Conservation (phyloP, 2,888 invertebrate genomes). For the Aleiodes alternator region DNA sequence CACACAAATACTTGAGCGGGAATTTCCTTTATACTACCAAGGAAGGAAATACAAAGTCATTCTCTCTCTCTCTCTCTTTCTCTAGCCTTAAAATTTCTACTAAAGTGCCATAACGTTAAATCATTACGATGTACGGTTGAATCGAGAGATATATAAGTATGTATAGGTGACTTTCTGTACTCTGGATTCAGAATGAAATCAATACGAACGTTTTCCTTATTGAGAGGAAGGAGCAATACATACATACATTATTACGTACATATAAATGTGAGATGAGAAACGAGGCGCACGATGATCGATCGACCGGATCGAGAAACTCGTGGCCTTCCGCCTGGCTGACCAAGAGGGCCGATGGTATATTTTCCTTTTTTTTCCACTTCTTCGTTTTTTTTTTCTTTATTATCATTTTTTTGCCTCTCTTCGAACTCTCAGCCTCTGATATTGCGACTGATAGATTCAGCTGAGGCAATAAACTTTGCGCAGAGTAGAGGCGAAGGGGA, state of each 20-base stretch:
- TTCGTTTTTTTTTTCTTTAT: conserved; percentile 4
- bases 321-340: conserved; percentile 36
- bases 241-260: neutral
- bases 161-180: conserved; percentile 11
- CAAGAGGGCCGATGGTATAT: conserved; percentile 23
- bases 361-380: neutral
- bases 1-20: conserved; percentile 12
- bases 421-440: conserved; percentile 27
- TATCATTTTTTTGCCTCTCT: conserved; percentile 22
- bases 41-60: conserved; percentile 29
- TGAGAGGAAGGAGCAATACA: conserved; percentile 37
- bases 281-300: conserved; percentile 40
- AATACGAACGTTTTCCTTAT: conserved; percentile 41
- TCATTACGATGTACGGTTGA: conserved; percentile 32
- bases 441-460: conserved; percentile 45
- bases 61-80: neutral
- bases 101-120: conserved; percentile 23
- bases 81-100: conserved; percentile 11
- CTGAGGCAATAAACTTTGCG: conserved; percentile 26
- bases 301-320: conserved; percentile 41
- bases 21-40: conserved; percentile 10
- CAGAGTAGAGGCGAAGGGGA: conserved; percentile 12
- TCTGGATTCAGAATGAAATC: conserved; percentile 36
- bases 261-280: conserved; percentile 17
- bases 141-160: conserved; percentile 19